Evolutionary conservation across 1,140 invertebrate genomes (phyloP).

Genomic region (Aphidius gifuensis): DNA sequence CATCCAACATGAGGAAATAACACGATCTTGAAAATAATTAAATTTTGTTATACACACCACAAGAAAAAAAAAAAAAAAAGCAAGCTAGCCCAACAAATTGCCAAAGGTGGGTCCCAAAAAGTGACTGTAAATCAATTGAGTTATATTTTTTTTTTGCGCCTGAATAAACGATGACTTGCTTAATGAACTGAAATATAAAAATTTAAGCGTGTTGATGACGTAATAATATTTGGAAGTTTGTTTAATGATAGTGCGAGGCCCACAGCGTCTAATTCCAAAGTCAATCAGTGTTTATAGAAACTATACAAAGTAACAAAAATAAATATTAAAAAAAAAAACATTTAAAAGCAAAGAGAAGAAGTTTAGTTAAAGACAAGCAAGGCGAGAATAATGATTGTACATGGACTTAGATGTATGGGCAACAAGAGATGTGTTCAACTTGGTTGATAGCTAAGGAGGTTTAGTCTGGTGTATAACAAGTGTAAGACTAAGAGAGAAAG

Average conservation of each 20-base stretch:
- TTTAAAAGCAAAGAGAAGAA: not conserved
- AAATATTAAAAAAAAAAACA: no score
- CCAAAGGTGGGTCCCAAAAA: not conserved
- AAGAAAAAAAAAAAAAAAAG: no score
- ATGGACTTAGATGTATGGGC: slow-evolving; percentile 9
- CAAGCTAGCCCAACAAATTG: no score
- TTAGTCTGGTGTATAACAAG: not conserved
- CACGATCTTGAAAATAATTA: no score
- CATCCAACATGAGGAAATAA: no score
- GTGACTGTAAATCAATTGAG: not conserved
- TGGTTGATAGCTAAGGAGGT: slow-evolving; percentile 1
- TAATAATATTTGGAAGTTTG: slow-evolving; percentile 30
- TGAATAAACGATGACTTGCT: slow-evolving; percentile 1
- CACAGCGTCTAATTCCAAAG: not conserved
- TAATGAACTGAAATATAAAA: slow-evolving; percentile 22
- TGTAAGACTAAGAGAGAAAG: slow-evolving; percentile 3
- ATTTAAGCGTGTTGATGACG: slow-evolving; percentile 30
- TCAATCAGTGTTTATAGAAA: not conserved
- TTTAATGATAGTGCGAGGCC: slow-evolving; percentile 34
- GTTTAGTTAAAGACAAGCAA: slow-evolving; percentile 11
- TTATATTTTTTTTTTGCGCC: not conserved
- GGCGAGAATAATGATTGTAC: not conserved
- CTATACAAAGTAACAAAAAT: no score
- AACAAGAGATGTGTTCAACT: not conserved
- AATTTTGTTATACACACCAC: no score